Base-by-base conservation (phyloP, 1,140 invertebrate species). In the Acyrthosiphon pisum region DNA sequence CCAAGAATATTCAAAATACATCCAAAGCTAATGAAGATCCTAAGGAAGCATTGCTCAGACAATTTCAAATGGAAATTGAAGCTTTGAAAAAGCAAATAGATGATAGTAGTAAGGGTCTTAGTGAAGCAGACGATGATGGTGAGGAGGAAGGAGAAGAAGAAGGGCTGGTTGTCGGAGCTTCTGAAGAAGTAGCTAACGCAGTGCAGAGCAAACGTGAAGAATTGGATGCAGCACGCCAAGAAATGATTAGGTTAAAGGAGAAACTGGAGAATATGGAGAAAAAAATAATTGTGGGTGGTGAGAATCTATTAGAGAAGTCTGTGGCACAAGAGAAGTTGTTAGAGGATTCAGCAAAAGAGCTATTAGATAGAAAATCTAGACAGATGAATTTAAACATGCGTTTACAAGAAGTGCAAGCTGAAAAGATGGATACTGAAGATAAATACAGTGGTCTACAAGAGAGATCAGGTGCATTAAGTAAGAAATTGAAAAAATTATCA, bases 21-120 rank as follows among this genome's bases (percentile, higher is more conserved):
- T 99, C 99, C 89, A 97, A 97, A 94, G 97, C 99, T 93, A 99
- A 99, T 95, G 99, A 99, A 95, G 99, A 99, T 96, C 98, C 99
- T 0, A 99, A 99, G 95, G 99, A 99, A 96, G 99, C 99, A 7
- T 95, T 99, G 44, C 96, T 99, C 30, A 97, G 98, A 84, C 97
- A 99, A 95, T 99, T 99, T 95, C 99, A 99, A 96, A 97, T 98
- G 94, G 99, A 99, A 96, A 99, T 99, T 94, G 98, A 98, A 94
- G 97, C 98, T 44, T 96, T 99, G 8, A 97, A 97, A 86, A 97
- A 97, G 94, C 98, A 99, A 95, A 95, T 99, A 48, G 97, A 94
- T 68, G 94, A 94, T 30, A 89, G 87, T 22, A 96, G 95, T 95
- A 93, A 93, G 48, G 46, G 83, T 88, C 76, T 92, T 92, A 60